Base-by-base conservation (phyloP, 2,888 invertebrate species). In the Agrochola circellaris region DNA sequence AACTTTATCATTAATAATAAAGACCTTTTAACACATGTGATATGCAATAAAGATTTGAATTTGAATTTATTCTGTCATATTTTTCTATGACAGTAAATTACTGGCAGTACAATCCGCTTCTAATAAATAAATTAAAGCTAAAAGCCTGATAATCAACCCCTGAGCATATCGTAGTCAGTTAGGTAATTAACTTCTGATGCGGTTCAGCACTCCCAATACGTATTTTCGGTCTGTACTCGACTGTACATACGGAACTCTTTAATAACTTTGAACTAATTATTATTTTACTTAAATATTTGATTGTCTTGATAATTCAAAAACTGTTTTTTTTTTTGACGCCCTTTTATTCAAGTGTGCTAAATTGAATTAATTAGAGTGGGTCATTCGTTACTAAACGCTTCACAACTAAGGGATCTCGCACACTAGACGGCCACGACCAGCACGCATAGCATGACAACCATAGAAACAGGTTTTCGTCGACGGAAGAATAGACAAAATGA, bases 181-280 rank as follows among this genome's bases (percentile, higher is more conserved):
- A n/a, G n/a, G n/a, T n/a, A 75, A 79, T 83, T 75, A 83, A 71
- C 51, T 60, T 67, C 23, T 64, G 45, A 64, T 68, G 62, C 7
- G 20, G 68, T 70, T 71, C 38, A 34, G n/a, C 30, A 20, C 38
- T 58, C 20, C 48, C 54, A 71, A 64, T 68, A 67, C 69, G 20
- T 73, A 23, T 61, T 51, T 69, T 77, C 58, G 61, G 20, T 42
- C 11, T 45, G 13, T 56, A 67, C 48, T 62, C 34, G 7, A 71
- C 34, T 30, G 42, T 66, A 69, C 34, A 58, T 17, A 64, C 0
- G 2, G 8, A 64, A 30, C 15, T 56, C 30, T n/a, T 66, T 75
- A 30, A 38, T 66, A 48, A 15, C 7, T 34, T 30, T 26, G 8
- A 45, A 11, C 7, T 15, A 15, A 77, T 56, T 42, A 70, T 20